These are phyloP conservation scores for Netelia fuscicornis DNA, from an alignment of 2,888 invertebrate species.

Conservation along the genomic window DNA sequence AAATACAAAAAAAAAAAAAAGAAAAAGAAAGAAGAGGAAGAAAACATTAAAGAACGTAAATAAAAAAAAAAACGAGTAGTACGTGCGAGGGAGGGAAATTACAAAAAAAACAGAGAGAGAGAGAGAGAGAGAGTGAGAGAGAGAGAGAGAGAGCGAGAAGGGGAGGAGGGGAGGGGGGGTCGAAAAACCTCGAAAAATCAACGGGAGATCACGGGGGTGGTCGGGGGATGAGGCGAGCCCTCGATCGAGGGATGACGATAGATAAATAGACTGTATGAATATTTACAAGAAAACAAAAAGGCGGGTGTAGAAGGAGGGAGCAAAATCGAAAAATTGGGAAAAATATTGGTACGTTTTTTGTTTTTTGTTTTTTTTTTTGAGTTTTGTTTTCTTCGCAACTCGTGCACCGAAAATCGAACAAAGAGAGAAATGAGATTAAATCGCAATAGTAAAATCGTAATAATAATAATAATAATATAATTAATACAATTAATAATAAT, in stretches of 20 bases:
- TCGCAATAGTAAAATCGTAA: slow-evolving; percentile 61
- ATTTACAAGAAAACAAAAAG: slow-evolving; percentile 70
- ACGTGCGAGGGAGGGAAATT: slow-evolving; percentile 72
- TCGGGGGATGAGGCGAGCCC: too few relatives aligned
- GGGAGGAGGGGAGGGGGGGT: slow-evolving; percentile 69
- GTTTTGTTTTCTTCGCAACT: not conserved
- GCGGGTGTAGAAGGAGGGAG: not conserved
- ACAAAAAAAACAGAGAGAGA: slow-evolving; percentile 67
- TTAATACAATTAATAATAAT: slow-evolving; percentile 62
- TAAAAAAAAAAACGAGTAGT: slow-evolving; percentile 73
- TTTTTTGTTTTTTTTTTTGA: not conserved
- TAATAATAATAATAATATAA: slow-evolving; percentile 69
- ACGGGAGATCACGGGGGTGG: slow-evolving; percentile 21
- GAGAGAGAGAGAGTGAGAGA: slow-evolving; percentile 74
- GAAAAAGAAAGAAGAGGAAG: not conserved
- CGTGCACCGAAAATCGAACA: slow-evolving; percentile 28
- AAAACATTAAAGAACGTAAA: slow-evolving; percentile 72
- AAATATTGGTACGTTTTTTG: slow-evolving; percentile 1
- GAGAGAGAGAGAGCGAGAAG: slow-evolving; percentile 53
- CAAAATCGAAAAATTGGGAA: not conserved
- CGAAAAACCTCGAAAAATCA: slow-evolving; percentile 71
- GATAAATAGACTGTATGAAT: slow-evolving; percentile 69
- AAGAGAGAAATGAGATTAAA: slow-evolving; percentile 49
- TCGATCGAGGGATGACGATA: slow-evolving; percentile 38
- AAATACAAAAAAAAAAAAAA: slow-evolving; percentile 33